Evolutionary conservation across 2,888 invertebrate genomes (phyloP), one percentile per base, ranked within the genome.

Genomic region (Corythucha ciliata): DNA sequence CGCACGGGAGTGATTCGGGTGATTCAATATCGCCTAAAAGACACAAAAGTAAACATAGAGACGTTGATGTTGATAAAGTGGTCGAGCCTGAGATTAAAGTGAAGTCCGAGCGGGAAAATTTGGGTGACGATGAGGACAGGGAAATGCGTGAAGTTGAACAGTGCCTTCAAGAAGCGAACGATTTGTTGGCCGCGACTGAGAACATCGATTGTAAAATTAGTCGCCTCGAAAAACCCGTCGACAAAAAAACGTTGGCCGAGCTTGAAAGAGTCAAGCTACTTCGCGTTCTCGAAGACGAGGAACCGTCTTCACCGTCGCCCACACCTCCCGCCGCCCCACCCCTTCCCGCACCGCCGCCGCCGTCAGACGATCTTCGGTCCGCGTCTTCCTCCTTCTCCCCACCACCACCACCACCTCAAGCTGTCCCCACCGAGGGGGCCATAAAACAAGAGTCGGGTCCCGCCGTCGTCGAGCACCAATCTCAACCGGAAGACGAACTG

Each of bases 31-130:
- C 60, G 21, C 60, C 60, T 5, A 60, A 60, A 40, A 49, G 57
- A 36, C 57, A 58, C 24, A 53, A 48, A 16, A 57, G 57, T 27
- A 48, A 51, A 34, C 54, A 72, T 56, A 69, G 66, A 45, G 65
- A 58, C 20, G 67, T 65, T 57, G 64, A 65, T 46, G 63, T 64
- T 44, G 58, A 51, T 58, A 63, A 63, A 25, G 67, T 67, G 8
- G 70, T 69, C 52, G 46, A 41, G 6, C 33, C 34, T 16, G 47
- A 48, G 14, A 34, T 32, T 21, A 8, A 25, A 25, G 16, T 2
- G 18, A 26, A 36, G 21, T 20, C 29, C n/a, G 47, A 54, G 16
- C 27, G 25, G 14, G 16, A 27, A 8, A 39, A 39, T 10, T 22
- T 25, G 12, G 48, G 48, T 4, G 39, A 68, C 52, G 64, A 60